phyloP scores from a whole-genome alignment of 2,797 vertebrate genomes.

The Sebastes iracundus region DNA sequence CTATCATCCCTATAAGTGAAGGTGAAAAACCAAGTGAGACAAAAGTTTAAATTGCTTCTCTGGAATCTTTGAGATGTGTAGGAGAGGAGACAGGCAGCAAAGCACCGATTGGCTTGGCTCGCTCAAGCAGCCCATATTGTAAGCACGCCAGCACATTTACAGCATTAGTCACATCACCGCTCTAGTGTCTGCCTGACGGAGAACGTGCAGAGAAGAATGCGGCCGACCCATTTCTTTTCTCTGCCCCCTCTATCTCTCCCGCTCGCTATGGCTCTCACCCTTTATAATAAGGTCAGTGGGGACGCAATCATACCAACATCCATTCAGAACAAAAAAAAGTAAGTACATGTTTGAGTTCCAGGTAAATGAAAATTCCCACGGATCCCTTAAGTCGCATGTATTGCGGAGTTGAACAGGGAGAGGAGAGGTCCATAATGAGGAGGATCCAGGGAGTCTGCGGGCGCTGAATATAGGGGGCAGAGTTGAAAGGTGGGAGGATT shows the following conservation, averaged over 20 bases:
- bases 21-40: slow-evolving; percentile 57
- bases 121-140: slow-evolving; percentile 51
- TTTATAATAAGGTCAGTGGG: slow-evolving; percentile 80
- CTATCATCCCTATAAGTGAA: slow-evolving; percentile 14
- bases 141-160: slow-evolving; percentile 65
- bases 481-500: slow-evolving; percentile 34
- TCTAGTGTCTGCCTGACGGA: slow-evolving; percentile 61
- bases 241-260: slow-evolving; percentile 17
- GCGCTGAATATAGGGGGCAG: background rate
- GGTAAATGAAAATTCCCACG: slow-evolving; percentile 63
- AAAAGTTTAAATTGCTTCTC: slow-evolving; percentile 70
- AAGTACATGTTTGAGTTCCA: slow-evolving; percentile 47
- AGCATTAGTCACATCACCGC: slow-evolving; percentile 76
- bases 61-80: slow-evolving; percentile 44
- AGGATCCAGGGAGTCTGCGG: slow-evolving; percentile 24
- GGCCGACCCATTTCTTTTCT: slow-evolving; percentile 51
- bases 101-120: slow-evolving; percentile 43
- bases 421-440: slow-evolving; percentile 38
- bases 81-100: slow-evolving; percentile 55
- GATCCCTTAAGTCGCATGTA: slow-evolving; percentile 32
- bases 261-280: slow-evolving; percentile 44
- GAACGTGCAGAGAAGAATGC: slow-evolving; percentile 63
- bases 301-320: slow-evolving; percentile 71
- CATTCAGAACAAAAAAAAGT: slow-evolving; percentile 46
- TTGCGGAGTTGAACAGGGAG: background rate